Base-by-base conservation (phyloP, 2,113 vertebrate species). In the Ochotona curzoniae region DNA sequence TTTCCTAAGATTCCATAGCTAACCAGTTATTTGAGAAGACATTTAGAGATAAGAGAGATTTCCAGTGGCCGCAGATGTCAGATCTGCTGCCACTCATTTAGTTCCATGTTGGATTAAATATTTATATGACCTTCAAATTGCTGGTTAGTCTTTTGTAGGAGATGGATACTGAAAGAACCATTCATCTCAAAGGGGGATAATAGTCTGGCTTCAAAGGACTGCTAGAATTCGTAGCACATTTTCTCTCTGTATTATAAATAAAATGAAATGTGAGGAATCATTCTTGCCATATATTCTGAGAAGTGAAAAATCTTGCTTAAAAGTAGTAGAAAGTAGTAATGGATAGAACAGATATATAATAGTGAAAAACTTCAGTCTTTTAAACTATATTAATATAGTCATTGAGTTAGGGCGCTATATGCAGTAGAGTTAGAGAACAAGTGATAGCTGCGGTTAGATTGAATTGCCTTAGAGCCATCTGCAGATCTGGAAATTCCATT, bases 101-200 rank as follows among this genome's bases (percentile, higher is more conserved):
- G 81, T 75, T 60, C 70, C 38, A 17, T 60, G 63, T 51, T 15
- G 76, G 73, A 78, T 79, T 84, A 60, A 76, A 76, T 87, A 26
- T 74, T 83, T 64, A 3, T 73, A 12, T 92, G 57, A 93, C 67
- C 54, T 81, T 93, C 70, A 88, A n/a, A 44, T 73, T 38, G 54
- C 76, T 73, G 38, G 26, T 66, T 61, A 61, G 17, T 76, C 35
- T 80, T 90, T 20, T 84, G 14, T 90, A 74, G 66, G 35, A 69
- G 25, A 51, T 81, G 61, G 25, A 38, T 67, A 23, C 74, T 90
- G 89, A n/a, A 93, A 35, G 57, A 88, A 78, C 54, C 12, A 0
- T n/a, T 35, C 17, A 25, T 90, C 73, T 76, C 20, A 83, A 38
- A 54, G 71, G 32, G 73, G 49, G 17, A 26, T 57, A 54, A 30